Evolutionary conservation across 2,888 invertebrate genomes (phyloP), one percentile per base, ranked within the genome.

Genomic region (Biston stratarius): DNA sequence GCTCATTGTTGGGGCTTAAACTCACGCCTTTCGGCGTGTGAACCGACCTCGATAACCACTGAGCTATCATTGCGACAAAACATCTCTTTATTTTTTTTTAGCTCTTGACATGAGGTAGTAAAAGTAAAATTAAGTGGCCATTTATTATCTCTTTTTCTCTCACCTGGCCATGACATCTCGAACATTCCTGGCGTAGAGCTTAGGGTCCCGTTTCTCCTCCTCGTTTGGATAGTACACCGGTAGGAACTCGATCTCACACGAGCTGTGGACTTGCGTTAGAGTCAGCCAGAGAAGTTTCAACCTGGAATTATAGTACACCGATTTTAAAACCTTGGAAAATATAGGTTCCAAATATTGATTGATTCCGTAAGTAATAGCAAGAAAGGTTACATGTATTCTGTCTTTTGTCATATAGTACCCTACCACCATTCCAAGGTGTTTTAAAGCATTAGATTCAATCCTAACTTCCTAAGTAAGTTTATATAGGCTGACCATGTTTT

Each of bases 131-230:
- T 24, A 24, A 24, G 24, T 24, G 14, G 6, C n/a, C 33, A 38
- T 24, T n/a, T 24, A 6, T 38, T 47, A 1, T 34, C 34, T 5
- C 10, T 94, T 91, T 24, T 3, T 24, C 24, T 24, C 96, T 94
- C 91, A 98, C 98, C 96, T 96, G 45, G 98, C 98, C 98, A 99
- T 99, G 48, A 97, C 96, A 78, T 96, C 96, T 69, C 98, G 95
- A 6, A 99, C 99, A 87, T 99, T 99, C 81, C 96, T 95, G 0
- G 98, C 99, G 86, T 96, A 99, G 38, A 99, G 94, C 86, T 97
- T 98, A 0, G 98, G 97, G 91, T 99, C 96, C 5, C 95, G 91
- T 83, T 96, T 96, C 87, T 99, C 99, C 71, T 96, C 97, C 74
- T 97, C 97, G 77, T 94, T 97, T 0, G 99, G 99, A 48, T 94